These are phyloP conservation scores for Meta bourneti DNA, from an alignment of 2,888 invertebrate genomes.

Conservation along the genomic window DNA sequence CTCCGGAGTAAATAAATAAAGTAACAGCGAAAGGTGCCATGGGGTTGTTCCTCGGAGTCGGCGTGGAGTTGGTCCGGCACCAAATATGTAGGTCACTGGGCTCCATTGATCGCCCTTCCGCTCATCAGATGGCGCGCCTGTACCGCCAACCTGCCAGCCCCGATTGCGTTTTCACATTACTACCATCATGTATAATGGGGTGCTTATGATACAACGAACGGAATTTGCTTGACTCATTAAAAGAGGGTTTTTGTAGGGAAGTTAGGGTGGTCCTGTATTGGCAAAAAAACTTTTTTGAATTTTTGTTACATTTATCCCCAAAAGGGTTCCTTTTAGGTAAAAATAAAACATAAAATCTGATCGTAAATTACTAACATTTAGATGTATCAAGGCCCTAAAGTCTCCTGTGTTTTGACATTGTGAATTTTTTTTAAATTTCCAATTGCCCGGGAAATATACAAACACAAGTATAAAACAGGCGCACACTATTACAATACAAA, in stretches of 20 bases:
- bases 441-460: too few relatives aligned
- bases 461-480: too few relatives aligned
- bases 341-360: too few relatives aligned
- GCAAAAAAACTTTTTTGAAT: neutral
- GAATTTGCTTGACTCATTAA: neutral
- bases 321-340: too few relatives aligned
- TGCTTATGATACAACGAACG: neutral
- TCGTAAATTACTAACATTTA: too few relatives aligned
- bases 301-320: too few relatives aligned
- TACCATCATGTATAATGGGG: neutral
- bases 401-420: too few relatives aligned
- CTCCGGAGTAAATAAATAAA: neutral
- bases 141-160: neutral
- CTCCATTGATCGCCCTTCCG: conserved; percentile 38
- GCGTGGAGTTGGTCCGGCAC: neutral
- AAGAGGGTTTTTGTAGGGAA: neutral
- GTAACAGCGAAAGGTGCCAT: neutral
- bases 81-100: conserved; percentile 61
- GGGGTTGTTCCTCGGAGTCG: neutral
- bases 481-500: too few relatives aligned
- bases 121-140: conserved; percentile 40
- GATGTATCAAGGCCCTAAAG: too few relatives aligned
- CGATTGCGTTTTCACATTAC: neutral
- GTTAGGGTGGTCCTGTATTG: neutral
- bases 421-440: too few relatives aligned